phyloP scores from a whole-genome alignment of 53 echinoderm and acorn worm genomes.

The Arbacia lixula region DNA sequence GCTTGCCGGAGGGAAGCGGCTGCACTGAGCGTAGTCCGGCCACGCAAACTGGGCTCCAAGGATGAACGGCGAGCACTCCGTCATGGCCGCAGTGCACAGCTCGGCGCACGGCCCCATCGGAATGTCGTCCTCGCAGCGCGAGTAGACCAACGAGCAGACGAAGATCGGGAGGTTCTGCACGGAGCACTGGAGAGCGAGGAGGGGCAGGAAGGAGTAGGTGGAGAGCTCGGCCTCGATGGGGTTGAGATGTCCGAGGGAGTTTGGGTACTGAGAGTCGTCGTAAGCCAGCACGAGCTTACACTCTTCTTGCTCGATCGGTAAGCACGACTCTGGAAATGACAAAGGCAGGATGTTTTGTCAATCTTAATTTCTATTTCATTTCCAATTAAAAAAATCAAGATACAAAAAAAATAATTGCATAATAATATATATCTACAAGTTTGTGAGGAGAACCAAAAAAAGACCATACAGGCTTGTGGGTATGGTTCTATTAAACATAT shows the following conservation, averaged over 20 bases:
- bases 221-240: conserved; percentile 27
- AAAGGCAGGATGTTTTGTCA: background rate
- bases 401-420: too few species aligned
- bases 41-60: background rate
- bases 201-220: conserved; percentile 35
- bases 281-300: conserved; percentile 11
- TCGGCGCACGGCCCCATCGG: conserved; percentile 34
- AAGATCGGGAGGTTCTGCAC: conserved; percentile 39
- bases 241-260: conserved; percentile 16
- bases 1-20: conserved; percentile 37
- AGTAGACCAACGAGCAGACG: conserved; percentile 49
- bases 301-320: background rate
- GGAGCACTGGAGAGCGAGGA: conserved; percentile 12
- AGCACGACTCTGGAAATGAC: conserved; percentile 16
- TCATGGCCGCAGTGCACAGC: conserved; percentile 52
- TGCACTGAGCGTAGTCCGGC: conserved; percentile 54
- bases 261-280: conserved; percentile 25
- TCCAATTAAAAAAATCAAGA: too few species aligned
- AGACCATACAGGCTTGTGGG: too few species aligned
- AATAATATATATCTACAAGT: too few species aligned
- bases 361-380: too few species aligned
- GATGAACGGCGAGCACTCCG: conserved; percentile 41
- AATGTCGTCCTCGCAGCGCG: background rate
- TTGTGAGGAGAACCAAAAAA: background rate
- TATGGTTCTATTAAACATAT: too few species aligned